Evolutionary conservation across 2,888 invertebrate genomes (phyloP).

Genomic region (Trachelus iudaicus): DNA sequence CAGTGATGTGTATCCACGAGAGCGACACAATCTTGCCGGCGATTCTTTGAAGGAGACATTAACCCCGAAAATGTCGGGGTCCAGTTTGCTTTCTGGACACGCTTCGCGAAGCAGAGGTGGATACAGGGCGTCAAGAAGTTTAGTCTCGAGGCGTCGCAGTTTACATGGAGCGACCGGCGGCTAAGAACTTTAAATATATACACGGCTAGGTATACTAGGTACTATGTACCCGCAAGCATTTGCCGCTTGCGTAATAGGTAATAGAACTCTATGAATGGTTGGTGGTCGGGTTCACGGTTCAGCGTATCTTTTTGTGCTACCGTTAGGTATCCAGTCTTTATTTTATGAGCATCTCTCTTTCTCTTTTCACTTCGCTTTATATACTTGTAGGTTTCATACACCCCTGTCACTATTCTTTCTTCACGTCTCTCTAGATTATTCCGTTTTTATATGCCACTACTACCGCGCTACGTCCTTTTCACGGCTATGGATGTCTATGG

Average conservation of each 20-base stretch:
- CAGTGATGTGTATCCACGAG: not conserved
- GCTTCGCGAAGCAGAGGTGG: not conserved
- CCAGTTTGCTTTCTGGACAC: not conserved
- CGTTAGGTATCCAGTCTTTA: conserved; percentile 3
- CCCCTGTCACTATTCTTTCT: not conserved
- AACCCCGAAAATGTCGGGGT: not conserved
- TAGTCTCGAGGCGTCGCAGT: not conserved
- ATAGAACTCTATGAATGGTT: conserved; percentile 3
- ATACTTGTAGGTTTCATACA: not conserved
- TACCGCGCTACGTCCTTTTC: not conserved
- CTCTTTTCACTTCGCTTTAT: not conserved
- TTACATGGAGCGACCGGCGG: not conserved
- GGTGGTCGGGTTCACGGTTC: not conserved
- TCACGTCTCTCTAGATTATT: not conserved
- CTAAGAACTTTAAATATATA: not conserved
- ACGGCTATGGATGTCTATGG: not conserved
- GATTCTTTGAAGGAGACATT: conserved; percentile 3
- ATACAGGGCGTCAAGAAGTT: not conserved
- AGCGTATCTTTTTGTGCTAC: conserved; percentile 5
- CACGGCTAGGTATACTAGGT: not conserved
- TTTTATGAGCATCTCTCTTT: conserved; percentile 1
- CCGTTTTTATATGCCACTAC: not conserved
- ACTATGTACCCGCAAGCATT: not conserved
- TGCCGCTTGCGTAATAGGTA: conserved; percentile 2
- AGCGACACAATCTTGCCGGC: not conserved